Conservation (phyloP, 1,140 invertebrate genomes). For the Vanessa atalanta region DNA sequence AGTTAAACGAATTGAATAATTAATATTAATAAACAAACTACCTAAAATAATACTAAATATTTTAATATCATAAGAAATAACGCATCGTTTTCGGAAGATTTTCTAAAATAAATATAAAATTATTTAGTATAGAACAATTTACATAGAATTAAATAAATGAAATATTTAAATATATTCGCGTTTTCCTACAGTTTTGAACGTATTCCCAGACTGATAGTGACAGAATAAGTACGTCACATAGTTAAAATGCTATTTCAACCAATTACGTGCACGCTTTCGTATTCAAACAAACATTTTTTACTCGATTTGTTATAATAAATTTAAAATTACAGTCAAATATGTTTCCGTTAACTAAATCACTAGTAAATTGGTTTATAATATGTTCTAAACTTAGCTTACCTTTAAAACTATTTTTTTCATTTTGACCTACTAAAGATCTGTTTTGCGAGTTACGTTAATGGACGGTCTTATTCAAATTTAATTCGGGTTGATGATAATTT, state of each 20-base stretch:
- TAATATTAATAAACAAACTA: too few relatives aligned
- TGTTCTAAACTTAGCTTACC: background rate
- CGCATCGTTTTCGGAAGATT: too few relatives aligned
- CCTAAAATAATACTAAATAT: too few relatives aligned
- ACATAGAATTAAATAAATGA: background rate
- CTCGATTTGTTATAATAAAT: conserved; percentile 14
- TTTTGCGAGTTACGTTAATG: too few relatives aligned
- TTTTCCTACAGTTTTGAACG: background rate
- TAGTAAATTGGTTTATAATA: conserved; percentile 31
- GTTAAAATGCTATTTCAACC: conserved; percentile 53
- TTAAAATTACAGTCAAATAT: conserved; percentile 30
- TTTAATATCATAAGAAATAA: too few relatives aligned
- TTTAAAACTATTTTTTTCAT: conserved; percentile 5
- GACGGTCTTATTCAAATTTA: too few relatives aligned
- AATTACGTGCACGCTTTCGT: conserved; percentile 50
- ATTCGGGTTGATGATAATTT: too few relatives aligned
- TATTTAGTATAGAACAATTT: too few relatives aligned
- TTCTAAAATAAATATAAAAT: too few relatives aligned
- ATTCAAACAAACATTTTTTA: conserved; percentile 44
- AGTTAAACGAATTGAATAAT: too few relatives aligned
- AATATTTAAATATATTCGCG: background rate
- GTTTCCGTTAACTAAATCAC: conserved; percentile 33
- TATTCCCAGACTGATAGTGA: conserved; percentile 8
- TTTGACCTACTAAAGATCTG: too few relatives aligned
- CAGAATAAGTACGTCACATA: conserved; percentile 12